A percentile compares a stretch with the other conserved stretches of the same genome.
Evolutionary conservation across 2,888 invertebrate genomes (phyloP).

Genomic region (Orchesellides sinensis): DNA sequence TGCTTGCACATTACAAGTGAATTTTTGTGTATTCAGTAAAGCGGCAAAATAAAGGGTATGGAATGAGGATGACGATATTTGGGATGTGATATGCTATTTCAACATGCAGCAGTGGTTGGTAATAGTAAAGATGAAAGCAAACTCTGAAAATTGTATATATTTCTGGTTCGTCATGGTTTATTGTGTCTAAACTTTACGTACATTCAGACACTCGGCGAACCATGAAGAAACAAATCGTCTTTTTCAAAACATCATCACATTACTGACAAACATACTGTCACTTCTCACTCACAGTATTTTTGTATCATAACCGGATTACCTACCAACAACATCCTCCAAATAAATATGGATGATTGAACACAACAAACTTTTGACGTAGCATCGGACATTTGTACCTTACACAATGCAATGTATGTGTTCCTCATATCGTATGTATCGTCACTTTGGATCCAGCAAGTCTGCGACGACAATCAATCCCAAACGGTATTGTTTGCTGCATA

Average conservation of each 20-base stretch:
- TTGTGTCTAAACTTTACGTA: slow-evolving; percentile 34
- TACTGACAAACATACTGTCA: slow-evolving; percentile 32
- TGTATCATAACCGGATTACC: slow-evolving; percentile 16
- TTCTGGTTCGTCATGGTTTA: slow-evolving; percentile 52
- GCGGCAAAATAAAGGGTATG: slow-evolving; percentile 13
- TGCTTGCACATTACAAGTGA: background rate
- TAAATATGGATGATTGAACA: background rate
- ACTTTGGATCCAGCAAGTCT: background rate
- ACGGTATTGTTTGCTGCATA: too few species aligned
- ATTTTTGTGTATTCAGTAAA: slow-evolving; percentile 34
- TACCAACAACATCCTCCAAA: background rate
- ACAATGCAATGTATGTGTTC: background rate
- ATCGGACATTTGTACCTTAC: background rate
- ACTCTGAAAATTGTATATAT: slow-evolving; percentile 8
- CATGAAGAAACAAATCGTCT: slow-evolving; percentile 56
- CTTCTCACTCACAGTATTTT: background rate
- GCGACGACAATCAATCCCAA: too few species aligned
- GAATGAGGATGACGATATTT: slow-evolving; percentile 15
- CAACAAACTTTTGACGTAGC: slow-evolving; percentile 6
- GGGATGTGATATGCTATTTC: too few species aligned
- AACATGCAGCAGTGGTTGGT: background rate
- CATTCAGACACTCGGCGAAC: slow-evolving; percentile 37
- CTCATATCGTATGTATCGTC: too few species aligned
- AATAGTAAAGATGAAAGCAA: background rate
- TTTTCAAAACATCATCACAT: slow-evolving; percentile 45